A percentile compares a stretch with the other conserved stretches of the same genome.
Evolutionary conservation across 2,113 vertebrate genomes (phyloP).

Genomic region (Pholis gunnellus): DNA sequence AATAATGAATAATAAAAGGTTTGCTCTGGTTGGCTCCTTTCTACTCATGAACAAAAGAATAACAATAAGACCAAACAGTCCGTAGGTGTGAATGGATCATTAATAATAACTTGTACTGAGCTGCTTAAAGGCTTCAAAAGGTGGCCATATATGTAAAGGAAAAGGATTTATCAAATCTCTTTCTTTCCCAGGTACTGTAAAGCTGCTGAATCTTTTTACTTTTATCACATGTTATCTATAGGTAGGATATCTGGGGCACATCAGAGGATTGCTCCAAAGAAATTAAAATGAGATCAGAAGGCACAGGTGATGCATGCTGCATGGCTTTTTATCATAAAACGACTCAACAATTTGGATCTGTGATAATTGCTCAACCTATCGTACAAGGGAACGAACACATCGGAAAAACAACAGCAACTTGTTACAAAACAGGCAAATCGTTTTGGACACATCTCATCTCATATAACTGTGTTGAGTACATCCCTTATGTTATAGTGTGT

Average conservation of each 20-base stretch:
- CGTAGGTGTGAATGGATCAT: background rate
- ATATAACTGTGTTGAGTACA: background rate
- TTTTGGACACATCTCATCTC: background rate
- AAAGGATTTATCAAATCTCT: conserved; percentile 10
- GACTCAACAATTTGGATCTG: background rate
- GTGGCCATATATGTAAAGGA: background rate
- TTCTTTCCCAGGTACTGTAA: background rate
- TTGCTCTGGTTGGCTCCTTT: background rate
- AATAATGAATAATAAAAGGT: background rate
- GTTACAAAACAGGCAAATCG: background rate
- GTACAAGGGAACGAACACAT: background rate
- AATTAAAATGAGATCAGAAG: conserved; percentile 4
- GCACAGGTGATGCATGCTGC: background rate
- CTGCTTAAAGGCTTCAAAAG: background rate
- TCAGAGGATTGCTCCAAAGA: background rate
- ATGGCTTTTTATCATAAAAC: conserved; percentile 15
- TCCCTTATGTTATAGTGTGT: background rate
- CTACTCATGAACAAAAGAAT: background rate
- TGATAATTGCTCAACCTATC: background rate
- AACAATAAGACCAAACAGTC: background rate
- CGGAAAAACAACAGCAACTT: background rate
- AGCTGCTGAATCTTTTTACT: background rate
- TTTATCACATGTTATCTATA: background rate
- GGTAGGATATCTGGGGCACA: background rate
- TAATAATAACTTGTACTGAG: background rate